Percentiles rank a stretch among this genome's conserved stretches.
Conservation (phyloP, 2,888 invertebrate genomes). For the Sesamia inferens region DNA sequence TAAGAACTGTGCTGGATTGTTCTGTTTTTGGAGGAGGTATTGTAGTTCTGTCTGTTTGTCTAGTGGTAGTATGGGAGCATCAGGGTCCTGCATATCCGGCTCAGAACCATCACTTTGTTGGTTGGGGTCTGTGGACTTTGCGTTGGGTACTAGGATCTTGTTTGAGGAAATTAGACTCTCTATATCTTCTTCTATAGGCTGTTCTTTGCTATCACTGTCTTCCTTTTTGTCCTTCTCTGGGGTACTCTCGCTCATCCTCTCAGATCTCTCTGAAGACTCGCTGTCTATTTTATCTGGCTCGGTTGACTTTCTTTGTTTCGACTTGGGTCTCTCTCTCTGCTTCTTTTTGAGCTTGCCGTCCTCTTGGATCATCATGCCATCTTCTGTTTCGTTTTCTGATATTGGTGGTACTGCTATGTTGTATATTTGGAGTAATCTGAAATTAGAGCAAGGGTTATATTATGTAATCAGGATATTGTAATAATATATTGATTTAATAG, state of each 20-base stretch:
- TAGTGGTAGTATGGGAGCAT: conserved; percentile 76
- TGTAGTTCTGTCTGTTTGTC: conserved; percentile 88
- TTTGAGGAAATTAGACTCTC: conserved; percentile 88
- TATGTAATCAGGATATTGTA: too few relatives aligned
- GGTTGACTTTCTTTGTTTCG: conserved; percentile 82
- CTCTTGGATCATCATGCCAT: conserved; percentile 67
- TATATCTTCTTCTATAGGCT: conserved; percentile 84
- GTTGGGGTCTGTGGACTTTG: conserved; percentile 69
- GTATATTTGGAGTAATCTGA: conserved; percentile 93
- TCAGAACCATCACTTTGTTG: conserved; percentile 79
- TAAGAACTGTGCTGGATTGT: conserved; percentile 87
- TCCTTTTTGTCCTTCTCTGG: conserved; percentile 78
- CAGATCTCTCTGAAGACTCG: conserved; percentile 81
- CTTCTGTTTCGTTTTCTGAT: conserved; percentile 86
- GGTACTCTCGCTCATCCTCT: conserved; percentile 79
- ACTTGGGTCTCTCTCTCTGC: conserved; percentile 77
- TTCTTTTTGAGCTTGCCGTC: conserved; percentile 84
- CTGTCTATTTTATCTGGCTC: conserved; percentile 80
- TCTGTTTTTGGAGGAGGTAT: conserved; percentile 86
- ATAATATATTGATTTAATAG: too few relatives aligned
- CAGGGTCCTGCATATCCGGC: conserved; percentile 76
- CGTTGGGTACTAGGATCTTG: conserved; percentile 85
- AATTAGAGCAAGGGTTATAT: conserved; percentile 8
- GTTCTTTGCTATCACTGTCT: conserved; percentile 63
- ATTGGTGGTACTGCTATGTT: conserved; percentile 92